phyloP scores from a whole-genome alignment of 2,797 vertebrate genomes.

The Clarias pachynema region DNA sequence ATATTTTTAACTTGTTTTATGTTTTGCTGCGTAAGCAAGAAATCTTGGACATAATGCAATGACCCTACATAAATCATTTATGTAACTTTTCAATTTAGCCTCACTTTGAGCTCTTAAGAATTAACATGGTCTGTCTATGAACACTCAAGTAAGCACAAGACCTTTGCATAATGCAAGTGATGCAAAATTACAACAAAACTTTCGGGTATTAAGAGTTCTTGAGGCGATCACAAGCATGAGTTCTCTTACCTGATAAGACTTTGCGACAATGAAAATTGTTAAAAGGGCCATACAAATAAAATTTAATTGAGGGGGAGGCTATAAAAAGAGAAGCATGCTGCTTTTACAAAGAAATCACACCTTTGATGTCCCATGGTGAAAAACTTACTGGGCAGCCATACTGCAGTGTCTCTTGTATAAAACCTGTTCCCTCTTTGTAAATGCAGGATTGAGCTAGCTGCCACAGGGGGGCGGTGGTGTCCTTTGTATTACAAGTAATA shows the following conservation, averaged over 20 bases:
- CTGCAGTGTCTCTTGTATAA: too few species aligned
- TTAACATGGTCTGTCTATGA: too few species aligned
- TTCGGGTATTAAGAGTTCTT: too few species aligned
- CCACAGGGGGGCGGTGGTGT: conserved; percentile 50
- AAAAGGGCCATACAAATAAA: too few species aligned
- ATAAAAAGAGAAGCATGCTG: too few species aligned
- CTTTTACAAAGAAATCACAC: neutral
- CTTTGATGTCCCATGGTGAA: neutral
- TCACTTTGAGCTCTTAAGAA: neutral
- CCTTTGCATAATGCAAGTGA: too few species aligned
- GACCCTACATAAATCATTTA: neutral
- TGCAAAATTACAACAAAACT: too few species aligned
- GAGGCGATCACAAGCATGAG: too few species aligned
- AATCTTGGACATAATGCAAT: neutral
- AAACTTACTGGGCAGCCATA: neutral
- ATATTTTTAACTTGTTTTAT: neutral
- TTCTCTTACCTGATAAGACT: too few species aligned
- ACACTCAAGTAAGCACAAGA: too few species aligned
- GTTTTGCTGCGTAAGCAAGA: neutral
- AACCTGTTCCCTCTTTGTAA: neutral
- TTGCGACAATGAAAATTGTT: too few species aligned
- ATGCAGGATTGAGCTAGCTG: neutral
- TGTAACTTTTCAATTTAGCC: neutral
- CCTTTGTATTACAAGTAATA: neutral
- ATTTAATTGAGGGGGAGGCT: too few species aligned